These are phyloP conservation scores for Pelusios castaneus DNA, from an alignment of 2,113 vertebrate species.

Conservation along the genomic window DNA sequence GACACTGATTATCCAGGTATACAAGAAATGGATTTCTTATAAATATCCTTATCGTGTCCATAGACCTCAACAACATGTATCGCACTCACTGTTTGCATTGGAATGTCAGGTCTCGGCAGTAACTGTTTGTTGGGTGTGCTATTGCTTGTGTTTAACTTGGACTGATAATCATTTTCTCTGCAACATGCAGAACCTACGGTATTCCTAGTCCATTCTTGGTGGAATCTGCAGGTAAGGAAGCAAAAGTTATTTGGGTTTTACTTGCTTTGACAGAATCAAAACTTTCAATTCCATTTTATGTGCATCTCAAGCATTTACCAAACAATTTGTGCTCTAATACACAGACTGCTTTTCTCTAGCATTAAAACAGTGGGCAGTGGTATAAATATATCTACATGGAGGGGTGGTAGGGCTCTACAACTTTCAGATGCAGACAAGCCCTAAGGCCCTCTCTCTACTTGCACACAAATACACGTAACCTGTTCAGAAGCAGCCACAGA, in stretches of 20 bases:
- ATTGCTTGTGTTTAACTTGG: background rate
- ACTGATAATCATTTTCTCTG: background rate
- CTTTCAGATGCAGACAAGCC: background rate
- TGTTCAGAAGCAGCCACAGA: background rate
- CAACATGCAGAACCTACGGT: accelerated
- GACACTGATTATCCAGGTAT: constrained; percentile 58
- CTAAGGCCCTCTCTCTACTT: background rate
- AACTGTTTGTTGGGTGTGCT: accelerated
- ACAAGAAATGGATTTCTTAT: background rate
- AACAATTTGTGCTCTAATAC: background rate
- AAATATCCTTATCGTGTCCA: background rate
- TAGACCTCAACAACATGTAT: constrained; percentile 27
- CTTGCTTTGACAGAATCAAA: background rate
- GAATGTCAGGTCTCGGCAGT: accelerated
- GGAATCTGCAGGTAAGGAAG: constrained; percentile 54
- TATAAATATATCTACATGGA: background rate
- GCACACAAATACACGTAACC: background rate
- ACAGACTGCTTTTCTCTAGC: background rate
- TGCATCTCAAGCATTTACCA: background rate
- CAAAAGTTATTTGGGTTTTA: background rate
- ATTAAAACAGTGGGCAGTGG: background rate
- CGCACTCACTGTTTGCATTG: background rate
- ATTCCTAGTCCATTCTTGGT: constrained; percentile 32
- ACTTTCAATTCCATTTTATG: background rate
- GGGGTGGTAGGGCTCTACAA: background rate